Base-by-base conservation (phyloP, 2,888 invertebrate genomes). In the Hartigia nigra region DNA sequence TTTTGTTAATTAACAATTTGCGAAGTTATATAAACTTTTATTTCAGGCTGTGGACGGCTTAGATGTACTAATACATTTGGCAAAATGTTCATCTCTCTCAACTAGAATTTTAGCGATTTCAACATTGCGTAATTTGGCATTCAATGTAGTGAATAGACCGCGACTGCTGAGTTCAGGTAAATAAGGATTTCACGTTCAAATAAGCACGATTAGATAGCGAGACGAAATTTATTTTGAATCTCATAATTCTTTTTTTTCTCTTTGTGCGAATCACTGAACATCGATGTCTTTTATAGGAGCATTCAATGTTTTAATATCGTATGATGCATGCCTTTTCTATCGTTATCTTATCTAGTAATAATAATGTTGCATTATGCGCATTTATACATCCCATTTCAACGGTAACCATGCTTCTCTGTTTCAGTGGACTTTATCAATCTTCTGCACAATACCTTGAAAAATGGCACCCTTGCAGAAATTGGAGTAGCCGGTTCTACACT, bases 121-220 rank as follows among this genome's bases (percentile, higher is more conserved):
- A 36, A 92, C 94, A 72, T 86, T 94, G 31, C 91, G 94, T 80
- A 94, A 94, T 89, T 88, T 94, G 34, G 89, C 93, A 1, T 94
- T 94, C 85, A 92, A 93, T 87, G 89, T 92, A 34, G 87, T 92
- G 1, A 94, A 94, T 84, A 91, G 93, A 78, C 90, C 93, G 3
- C 90, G 93, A 82, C 88, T 94, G 74, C 88, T 94, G 39, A 91
- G 92, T 72, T 93, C 93, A 85, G 92, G 94, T 93, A 87, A 86
- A 81, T 82, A 35, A 34, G 77, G 12, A 74, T 76, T 55, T 55
- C 55, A 55, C 55, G 55, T 55, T 55, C 23, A 55, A 55, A 55
- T 55, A 72, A 31, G 23, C 32, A 72, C 12, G 72, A 72, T 72
- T 72, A 12, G 72, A 14, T 72, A 72, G 72, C 32, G 31, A 72